A percentile compares a stretch with the other conserved stretches of the same genome.
phyloP scores from a whole-genome alignment of 2,888 invertebrate species.

The Gasteruption jaculator region DNA sequence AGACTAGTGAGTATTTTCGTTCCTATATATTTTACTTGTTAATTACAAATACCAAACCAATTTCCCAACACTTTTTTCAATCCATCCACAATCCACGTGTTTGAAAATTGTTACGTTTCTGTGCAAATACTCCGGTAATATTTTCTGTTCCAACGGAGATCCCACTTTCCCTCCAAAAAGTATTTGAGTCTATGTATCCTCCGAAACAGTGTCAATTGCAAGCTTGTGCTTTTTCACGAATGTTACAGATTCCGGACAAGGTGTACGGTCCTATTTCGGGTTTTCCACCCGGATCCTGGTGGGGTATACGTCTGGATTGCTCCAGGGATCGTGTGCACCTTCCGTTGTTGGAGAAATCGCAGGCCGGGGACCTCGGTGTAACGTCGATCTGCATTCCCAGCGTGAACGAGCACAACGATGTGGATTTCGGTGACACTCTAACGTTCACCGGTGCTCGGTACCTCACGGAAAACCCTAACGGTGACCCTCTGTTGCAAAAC shows the following conservation, averaged over 20 bases:
- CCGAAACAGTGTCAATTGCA: neutral
- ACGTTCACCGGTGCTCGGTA: conserved; percentile 37
- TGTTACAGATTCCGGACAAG: conserved; percentile 25
- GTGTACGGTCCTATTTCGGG: conserved; percentile 38
- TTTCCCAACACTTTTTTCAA: no score
- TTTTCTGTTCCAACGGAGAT: no score
- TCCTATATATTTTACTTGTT: no score
- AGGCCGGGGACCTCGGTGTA: conserved; percentile 40
- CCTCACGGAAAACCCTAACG: conserved; percentile 12
- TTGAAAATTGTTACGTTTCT: no score
- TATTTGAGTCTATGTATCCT: no score
- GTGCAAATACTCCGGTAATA: no score
- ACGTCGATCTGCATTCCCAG: conserved; percentile 41
- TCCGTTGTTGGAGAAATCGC: conserved; percentile 37
- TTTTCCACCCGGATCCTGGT: conserved; percentile 44
- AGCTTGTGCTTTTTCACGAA: conserved; percentile 10
- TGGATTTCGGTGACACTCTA: conserved; percentile 40
- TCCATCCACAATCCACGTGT: no score
- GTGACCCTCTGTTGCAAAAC: conserved; percentile 36
- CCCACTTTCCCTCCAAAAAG: no score
- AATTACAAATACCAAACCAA: no score
- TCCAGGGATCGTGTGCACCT: conserved; percentile 42
- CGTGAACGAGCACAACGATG: conserved; percentile 31
- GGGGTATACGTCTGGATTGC: conserved; percentile 49
- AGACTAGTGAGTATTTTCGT: no score